These are phyloP conservation scores for Nycticryphes semicollaris DNA, from an alignment of 2,113 vertebrate genomes.

Conservation along the genomic window DNA sequence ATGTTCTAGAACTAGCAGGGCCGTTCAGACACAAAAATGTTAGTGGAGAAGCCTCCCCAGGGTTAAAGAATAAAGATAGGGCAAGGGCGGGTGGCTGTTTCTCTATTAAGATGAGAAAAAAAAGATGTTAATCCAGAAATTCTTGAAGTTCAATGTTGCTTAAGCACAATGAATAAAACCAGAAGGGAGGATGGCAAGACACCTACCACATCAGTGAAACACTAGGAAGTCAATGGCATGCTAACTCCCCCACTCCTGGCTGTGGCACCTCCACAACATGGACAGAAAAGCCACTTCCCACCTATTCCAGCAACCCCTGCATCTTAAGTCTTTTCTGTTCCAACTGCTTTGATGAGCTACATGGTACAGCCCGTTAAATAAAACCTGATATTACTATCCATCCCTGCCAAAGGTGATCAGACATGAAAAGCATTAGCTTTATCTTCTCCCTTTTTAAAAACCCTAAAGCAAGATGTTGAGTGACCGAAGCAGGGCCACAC, in stretches of 20 bases:
- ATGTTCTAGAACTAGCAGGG: background rate
- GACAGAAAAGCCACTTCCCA: background rate
- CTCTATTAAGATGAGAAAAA: background rate
- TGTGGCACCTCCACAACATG: background rate
- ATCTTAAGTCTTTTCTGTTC: background rate
- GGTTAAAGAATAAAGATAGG: background rate
- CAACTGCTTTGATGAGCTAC: background rate
- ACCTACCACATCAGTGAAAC: background rate
- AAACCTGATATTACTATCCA: background rate
- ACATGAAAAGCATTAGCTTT: background rate
- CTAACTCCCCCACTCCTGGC: background rate
- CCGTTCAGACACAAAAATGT: background rate
- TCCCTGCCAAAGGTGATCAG: background rate
- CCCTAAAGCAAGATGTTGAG: background rate
- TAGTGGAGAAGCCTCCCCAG: background rate
- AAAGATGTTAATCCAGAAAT: background rate
- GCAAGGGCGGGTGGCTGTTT: background rate
- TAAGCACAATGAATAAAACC: background rate
- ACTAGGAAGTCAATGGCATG: rapidly evolving
- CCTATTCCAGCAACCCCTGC: background rate
- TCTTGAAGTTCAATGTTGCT: background rate
- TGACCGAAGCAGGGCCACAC: background rate
- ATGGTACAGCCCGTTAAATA: background rate
- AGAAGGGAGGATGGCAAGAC: background rate
- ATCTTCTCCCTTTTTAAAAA: background rate